Conservation (phyloP, 2,113 vertebrate species). For the Leptobrachium ailaonicum region DNA sequence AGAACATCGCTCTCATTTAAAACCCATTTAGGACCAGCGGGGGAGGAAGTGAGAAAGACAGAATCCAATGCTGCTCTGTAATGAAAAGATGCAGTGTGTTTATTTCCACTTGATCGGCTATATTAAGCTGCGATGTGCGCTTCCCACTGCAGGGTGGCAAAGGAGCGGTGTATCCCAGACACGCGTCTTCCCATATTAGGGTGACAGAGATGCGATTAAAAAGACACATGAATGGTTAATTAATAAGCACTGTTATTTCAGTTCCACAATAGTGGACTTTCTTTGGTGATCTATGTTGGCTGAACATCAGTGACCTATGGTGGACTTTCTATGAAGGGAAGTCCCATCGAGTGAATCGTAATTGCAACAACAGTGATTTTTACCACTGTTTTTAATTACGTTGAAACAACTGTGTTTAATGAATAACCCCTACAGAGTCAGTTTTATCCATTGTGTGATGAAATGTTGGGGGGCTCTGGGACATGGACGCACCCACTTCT, state of each 20-base stretch:
- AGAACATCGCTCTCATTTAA: conserved; percentile 51
- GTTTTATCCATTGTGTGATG: background rate
- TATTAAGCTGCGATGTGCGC: conserved; percentile 35
- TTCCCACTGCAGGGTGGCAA: conserved; percentile 20
- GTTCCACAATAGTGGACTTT: no score
- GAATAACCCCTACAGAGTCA: background rate
- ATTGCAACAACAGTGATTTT: no score
- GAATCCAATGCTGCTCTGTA: conserved; percentile 45
- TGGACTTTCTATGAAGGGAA: no score
- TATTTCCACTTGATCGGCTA: conserved; percentile 47
- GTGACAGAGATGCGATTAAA: background rate
- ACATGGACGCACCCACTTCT: background rate
- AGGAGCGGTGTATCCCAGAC: background rate
- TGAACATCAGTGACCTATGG: no score
- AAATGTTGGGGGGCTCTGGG: background rate
- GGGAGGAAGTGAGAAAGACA: conserved; percentile 50
- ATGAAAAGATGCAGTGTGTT: conserved; percentile 49
- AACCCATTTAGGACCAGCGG: conserved; percentile 50
- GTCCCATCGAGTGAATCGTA: no score
- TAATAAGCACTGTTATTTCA: no score
- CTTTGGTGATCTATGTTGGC: no score
- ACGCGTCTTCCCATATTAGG: background rate
- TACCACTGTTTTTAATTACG: no score
- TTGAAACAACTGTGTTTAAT: background rate
- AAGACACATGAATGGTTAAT: background rate